Base-by-base conservation (phyloP, 2,113 vertebrate species). In the Apteryx mantelli region DNA sequence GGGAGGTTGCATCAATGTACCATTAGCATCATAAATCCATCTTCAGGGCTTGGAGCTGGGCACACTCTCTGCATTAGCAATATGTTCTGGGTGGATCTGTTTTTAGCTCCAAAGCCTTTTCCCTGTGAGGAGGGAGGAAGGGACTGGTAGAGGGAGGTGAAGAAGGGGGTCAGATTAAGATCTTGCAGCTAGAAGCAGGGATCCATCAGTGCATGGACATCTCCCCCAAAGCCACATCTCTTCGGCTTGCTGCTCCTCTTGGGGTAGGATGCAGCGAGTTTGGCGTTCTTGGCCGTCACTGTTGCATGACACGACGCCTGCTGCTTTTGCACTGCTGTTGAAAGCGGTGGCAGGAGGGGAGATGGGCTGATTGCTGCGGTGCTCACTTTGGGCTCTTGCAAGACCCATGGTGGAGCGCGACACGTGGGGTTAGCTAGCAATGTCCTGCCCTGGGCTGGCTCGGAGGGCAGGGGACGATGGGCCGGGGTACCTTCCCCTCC, bases 1-100 rank as follows among this genome's bases (percentile, higher is more conserved):
- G 2, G 5, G 73, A 95, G 81, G 77, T 96, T 88, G 70, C 36
- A 22, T 87, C 85, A 50, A 15, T 44, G 82, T 91, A 82, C 90
- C 56, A 61, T 88, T 79, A 92, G 81, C 66, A 74, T 91, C 40
- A 28, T 70, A 89, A 96, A 95, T 95, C 82, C 65, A 71, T 52
- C 80, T 66, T 79, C 25, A 34, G 83, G 89, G 81, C 25, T 46
- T 82, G 58, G 55, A 80, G 82, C 68, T 89, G 84, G 83, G 71
- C 76, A 34, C 36, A 2, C 50, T 91, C 76, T 78, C 81, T 84
- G 48, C 5, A 7, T 85, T 65, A 83, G 87, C 79, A 21, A 50
- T 61, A 56, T 71, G 18, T 26, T 69, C 61, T 82, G 77, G 40
- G 21, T 56, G 24, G 44, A 20, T 58, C 42, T 79, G 26, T 3